Base-by-base conservation (phyloP, 2,113 vertebrate genomes). In the Pachycephala philippinensis region DNA sequence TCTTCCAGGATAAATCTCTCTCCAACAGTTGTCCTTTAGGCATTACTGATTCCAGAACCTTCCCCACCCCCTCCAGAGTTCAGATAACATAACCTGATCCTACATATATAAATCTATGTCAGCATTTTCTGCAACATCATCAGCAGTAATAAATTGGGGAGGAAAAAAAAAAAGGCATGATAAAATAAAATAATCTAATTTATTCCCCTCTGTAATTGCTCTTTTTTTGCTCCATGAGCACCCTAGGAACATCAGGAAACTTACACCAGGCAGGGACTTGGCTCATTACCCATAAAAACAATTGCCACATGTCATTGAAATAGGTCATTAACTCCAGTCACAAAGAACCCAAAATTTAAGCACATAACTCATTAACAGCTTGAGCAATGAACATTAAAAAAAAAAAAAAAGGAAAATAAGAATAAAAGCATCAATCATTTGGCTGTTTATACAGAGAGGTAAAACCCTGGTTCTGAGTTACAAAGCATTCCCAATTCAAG, bases 211-310 rank as follows among this genome's bases (percentile, higher is more conserved):
- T 40, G 13, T 42, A 89, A 78, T 52, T 78, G 52, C 26, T 74
- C 45, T 53, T 86, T 56, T 56, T 44, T 47, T 85, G 49, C 56
- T 70, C 52, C 22, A 59, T 3, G 3, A 69, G 44, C 37, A 91
- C 39, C 75, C 52, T 40, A 57, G 52, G 44, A 91, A 75, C 53
- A 91, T 81, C 65, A 74, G 35, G 40, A 89, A 37, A 63, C 26
- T 64, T 94, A 39, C 22, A 87, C 31, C 31, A 91, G 59, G 45
- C 71, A 76, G 54, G 13, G 54, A 63, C 42, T 65, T 93, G 66
- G 82, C 66, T 96, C 82, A 95, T 90, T 96, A 94, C 66, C 66
- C 84, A 54, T 50, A 69, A 72, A 95, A 87, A 90, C 35, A 90
- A 83, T 35, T 72, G 65, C 69, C 77, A 93, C 83, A 81, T 88